Percentiles rank a stretch among this genome's conserved stretches.
phyloP scores from a whole-genome alignment of 2,113 vertebrate genomes.

The Vidua macroura region DNA sequence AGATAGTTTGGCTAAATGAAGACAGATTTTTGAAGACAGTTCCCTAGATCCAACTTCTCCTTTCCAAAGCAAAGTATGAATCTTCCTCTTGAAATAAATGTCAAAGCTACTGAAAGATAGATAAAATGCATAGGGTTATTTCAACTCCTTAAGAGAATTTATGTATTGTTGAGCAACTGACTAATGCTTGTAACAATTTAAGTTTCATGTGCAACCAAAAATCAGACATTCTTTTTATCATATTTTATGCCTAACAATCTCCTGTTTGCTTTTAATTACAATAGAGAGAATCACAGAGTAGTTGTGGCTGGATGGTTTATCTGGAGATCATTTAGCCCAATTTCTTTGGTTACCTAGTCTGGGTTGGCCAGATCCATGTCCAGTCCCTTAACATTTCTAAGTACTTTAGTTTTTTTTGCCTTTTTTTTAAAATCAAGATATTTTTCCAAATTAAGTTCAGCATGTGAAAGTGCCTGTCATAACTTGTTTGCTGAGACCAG shows the following conservation, averaged over 20 bases:
- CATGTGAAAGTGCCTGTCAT: not conserved
- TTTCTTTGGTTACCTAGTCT: not conserved
- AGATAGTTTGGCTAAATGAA: constrained; percentile 5
- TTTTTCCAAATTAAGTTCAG: not conserved
- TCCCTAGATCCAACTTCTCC: not conserved
- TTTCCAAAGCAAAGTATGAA: constrained; percentile 22
- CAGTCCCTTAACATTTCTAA: not conserved
- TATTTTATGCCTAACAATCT: not conserved
- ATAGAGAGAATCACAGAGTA: not conserved
- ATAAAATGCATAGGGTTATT: not conserved
- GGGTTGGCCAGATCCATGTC: not conserved
- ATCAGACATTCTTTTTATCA: not conserved
- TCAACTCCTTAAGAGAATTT: not conserved
- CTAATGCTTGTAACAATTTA: not conserved
- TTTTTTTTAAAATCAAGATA: not conserved
- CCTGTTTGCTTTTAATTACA: not conserved
- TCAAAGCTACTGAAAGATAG: not conserved
- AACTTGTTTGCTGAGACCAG: not conserved
- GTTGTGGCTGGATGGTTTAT: rapidly evolving
- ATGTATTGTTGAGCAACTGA: not conserved
- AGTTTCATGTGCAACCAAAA: not conserved
- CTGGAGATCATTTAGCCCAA: not conserved
- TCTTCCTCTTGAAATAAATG: not conserved
- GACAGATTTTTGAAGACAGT: not conserved
- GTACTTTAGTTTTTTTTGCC: not conserved